A percentile compares a stretch with the other conserved stretches of the same genome.
Conservation (phyloP, 1,140 invertebrate species). For the Caenorhabditis remanei region DNA sequence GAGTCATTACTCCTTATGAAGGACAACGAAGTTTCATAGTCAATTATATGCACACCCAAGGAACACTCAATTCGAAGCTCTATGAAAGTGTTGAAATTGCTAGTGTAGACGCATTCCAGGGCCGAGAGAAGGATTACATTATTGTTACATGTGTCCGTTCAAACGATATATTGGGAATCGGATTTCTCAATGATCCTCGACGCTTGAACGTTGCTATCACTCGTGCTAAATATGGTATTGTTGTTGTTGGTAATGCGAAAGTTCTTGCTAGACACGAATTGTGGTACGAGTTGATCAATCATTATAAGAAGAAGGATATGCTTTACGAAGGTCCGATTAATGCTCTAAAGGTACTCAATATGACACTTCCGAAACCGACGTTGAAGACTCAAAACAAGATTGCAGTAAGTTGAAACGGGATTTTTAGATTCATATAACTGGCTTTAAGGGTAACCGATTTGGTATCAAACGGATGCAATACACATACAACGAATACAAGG, state of each 20-base stretch:
- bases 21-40: conserved; percentile 95
- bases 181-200: conserved; percentile 95
- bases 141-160: conserved; percentile 92
- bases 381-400: conserved; percentile 89
- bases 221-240: conserved; percentile 93
- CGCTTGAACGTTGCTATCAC: conserved; percentile 97
- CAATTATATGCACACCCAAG: conserved; percentile 98
- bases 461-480: conserved; percentile 34
- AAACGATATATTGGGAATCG: conserved; percentile 92
- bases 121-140: conserved; percentile 95
- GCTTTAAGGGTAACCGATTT: conserved; percentile 18
- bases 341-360: conserved; percentile 94
- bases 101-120: conserved; percentile 93
- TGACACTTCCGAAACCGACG: conserved; percentile 96
- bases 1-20: conserved; percentile 99
- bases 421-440: background rate
- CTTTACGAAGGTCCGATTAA: conserved; percentile 97
- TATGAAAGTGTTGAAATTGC: conserved; percentile 99
- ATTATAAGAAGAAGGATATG: conserved; percentile 97
- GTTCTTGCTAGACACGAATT: conserved; percentile 93
- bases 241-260: conserved; percentile 99
- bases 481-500: conserved; percentile 43
- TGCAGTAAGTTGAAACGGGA: conserved; percentile 81
- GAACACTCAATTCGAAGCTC: conserved; percentile 92
- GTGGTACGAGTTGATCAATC: conserved; percentile 97